Evolutionary conservation across 2,113 vertebrate species (phyloP).

Genomic region (Heterochromis multidens): DNA sequence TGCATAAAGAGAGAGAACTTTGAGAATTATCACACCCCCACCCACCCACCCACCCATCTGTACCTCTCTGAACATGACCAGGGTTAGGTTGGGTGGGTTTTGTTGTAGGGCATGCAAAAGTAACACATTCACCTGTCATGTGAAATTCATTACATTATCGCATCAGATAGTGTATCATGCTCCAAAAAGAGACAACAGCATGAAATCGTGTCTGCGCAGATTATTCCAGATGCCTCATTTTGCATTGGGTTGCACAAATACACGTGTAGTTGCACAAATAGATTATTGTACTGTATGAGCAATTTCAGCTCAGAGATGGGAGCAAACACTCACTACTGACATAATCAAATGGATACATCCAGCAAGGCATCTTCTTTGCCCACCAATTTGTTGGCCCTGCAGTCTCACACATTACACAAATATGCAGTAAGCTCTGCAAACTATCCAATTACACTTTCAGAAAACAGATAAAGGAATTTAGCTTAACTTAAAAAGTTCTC

Average conservation of each 20-base stretch:
- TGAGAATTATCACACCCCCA: not conserved
- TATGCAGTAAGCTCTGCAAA: not conserved
- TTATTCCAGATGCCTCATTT: slow-evolving; percentile 38
- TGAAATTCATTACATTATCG: not conserved
- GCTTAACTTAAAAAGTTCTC: not conserved
- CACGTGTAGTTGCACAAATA: slow-evolving; percentile 30
- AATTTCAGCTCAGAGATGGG: slow-evolving; percentile 1
- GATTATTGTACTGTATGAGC: slow-evolving; percentile 21
- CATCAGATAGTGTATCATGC: slow-evolving; percentile 10
- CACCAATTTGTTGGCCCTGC: not conserved
- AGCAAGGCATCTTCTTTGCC: slow-evolving; percentile 2
- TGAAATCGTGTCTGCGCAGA: slow-evolving; percentile 27
- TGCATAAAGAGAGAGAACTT: not conserved
- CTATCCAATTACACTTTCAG: not conserved
- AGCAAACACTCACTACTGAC: slow-evolving; percentile 6
- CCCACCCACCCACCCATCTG: not conserved
- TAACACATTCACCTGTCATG: not conserved
- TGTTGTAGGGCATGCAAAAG: not conserved
- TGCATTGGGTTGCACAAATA: slow-evolving; percentile 1
- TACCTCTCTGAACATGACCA: not conserved
- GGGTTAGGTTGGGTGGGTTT: not conserved
- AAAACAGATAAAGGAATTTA: not conserved
- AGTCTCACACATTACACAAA: not conserved
- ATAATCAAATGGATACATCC: slow-evolving; percentile 19
- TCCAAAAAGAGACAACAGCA: slow-evolving; percentile 42